phyloP scores from a whole-genome alignment of 23 tunicate species.

The Halocynthia aurantium region DNA sequence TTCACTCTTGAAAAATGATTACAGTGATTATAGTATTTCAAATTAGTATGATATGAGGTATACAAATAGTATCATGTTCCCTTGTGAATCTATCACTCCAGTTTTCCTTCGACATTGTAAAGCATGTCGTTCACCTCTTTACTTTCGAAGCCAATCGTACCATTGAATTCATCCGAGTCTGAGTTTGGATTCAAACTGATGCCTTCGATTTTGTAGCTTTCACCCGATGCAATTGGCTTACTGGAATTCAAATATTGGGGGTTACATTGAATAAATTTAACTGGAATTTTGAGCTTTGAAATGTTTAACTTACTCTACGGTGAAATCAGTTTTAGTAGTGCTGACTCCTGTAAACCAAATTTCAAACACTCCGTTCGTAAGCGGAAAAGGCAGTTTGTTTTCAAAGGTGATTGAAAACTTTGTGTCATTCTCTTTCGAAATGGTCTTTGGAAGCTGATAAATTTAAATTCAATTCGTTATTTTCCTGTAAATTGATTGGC shows the following conservation, averaged over 20 bases:
- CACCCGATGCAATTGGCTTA: constrained; percentile 13
- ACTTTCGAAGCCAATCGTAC: neutral
- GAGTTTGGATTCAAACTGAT: neutral
- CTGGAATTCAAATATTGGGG: neutral
- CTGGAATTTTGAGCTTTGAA: neutral
- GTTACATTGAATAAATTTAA: too few relatives aligned
- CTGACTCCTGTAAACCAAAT: constrained; percentile 3
- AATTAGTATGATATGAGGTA: too few relatives aligned
- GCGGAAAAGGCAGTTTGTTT: constrained; percentile 21
- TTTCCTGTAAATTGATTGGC: too few relatives aligned
- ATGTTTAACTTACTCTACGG: constrained; percentile 24
- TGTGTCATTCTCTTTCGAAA: neutral
- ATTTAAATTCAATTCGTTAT: neutral
- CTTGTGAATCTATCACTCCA: too few relatives aligned
- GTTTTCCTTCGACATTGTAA: neutral
- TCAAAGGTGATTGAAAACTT: constrained; percentile 17
- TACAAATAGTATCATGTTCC: too few relatives aligned
- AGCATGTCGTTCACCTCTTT: constrained; percentile 8
- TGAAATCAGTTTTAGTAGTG: neutral
- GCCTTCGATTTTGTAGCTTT: constrained; percentile 5
- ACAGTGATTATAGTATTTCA: too few relatives aligned
- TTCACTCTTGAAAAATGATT: too few relatives aligned
- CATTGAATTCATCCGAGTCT: neutral
- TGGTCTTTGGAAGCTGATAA: constrained; percentile 4
- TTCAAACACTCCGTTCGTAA: constrained; percentile 9